Conservation (phyloP, 2,797 vertebrate species). For the Picus viridis region DNA sequence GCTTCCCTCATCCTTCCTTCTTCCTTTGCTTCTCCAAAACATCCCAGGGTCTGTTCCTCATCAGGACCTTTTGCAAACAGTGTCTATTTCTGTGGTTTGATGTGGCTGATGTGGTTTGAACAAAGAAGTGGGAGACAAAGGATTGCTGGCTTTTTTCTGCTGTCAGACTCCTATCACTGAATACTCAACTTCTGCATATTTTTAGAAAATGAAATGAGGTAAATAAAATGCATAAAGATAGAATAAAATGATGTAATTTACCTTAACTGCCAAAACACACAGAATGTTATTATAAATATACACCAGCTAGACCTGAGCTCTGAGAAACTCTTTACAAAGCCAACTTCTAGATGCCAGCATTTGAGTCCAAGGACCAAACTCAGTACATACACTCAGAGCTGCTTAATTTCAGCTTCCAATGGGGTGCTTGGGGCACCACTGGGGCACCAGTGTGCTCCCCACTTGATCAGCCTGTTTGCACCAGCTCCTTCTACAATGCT, state of each 20-base stretch:
- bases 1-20: background rate
- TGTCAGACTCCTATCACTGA: background rate
- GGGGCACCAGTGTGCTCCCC: background rate
- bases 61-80: background rate
- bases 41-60: background rate
- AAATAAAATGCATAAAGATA: constrained; percentile 48
- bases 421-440: background rate
- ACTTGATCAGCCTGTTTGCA: background rate
- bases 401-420: background rate
- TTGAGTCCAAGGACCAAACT: background rate
- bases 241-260: constrained; percentile 38
- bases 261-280: constrained; percentile 51
- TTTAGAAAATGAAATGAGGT: constrained; percentile 56
- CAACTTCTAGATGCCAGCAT: background rate
- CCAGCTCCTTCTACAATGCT: background rate
- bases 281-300: constrained; percentile 29
- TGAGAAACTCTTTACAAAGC: constrained; percentile 7
- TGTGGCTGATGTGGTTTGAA: background rate
- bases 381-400: background rate
- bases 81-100: background rate
- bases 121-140: background rate
- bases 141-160: constrained; percentile 17
- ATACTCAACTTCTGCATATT: background rate
- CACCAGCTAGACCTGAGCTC: background rate
- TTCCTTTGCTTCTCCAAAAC: background rate